Conservation (phyloP, 2,113 vertebrate genomes). For the Gymnorhina tibicen region DNA sequence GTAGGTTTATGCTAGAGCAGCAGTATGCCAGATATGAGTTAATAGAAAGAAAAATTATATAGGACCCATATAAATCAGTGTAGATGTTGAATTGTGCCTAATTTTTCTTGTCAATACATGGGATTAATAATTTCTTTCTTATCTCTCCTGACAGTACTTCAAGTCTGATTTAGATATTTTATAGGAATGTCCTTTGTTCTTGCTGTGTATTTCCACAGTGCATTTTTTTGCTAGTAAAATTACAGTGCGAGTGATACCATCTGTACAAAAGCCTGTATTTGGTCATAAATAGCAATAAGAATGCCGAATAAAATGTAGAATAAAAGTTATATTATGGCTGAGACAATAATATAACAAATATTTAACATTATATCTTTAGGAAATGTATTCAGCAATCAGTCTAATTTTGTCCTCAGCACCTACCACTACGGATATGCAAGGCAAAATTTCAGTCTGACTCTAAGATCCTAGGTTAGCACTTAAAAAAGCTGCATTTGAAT, state of each 20-base stretch:
- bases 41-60: not conserved
- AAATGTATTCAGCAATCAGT: not conserved
- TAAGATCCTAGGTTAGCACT: not conserved
- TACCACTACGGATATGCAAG: not conserved
- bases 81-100: not conserved
- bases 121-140: not conserved
- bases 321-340: not conserved
- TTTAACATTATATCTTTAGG: not conserved
- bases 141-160: not conserved
- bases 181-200: not conserved
- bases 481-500: not conserved
- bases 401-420: not conserved
- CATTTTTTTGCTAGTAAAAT: not conserved
- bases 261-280: not conserved
- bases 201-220: not conserved
- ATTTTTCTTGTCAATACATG: not conserved
- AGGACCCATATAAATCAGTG: not conserved
- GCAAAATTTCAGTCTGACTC: not conserved
- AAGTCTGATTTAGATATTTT: not conserved
- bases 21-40: not conserved
- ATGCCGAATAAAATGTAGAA: not conserved
- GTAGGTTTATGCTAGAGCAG: not conserved
- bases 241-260: not conserved
- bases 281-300: not conserved
- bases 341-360: not conserved